These are phyloP conservation scores for Dinocampus coccinellae DNA, from an alignment of 2,888 invertebrate species.

Conservation along the genomic window DNA sequence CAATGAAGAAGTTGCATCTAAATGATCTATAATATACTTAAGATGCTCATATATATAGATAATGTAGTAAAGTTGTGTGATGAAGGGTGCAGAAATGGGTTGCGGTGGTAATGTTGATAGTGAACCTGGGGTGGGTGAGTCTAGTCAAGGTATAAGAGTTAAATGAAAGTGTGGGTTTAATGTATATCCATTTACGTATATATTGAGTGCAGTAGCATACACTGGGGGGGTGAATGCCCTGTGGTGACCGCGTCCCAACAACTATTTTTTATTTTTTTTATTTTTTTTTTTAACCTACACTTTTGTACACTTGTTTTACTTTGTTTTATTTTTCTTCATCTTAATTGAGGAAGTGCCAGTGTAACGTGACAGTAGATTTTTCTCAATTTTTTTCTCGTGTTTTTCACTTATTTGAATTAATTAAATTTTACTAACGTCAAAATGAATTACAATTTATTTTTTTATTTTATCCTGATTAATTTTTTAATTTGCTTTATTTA, in stretches of 20 bases:
- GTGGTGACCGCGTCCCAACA: slow-evolving; percentile 60
- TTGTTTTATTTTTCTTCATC: background rate
- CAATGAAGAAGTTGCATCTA: no score
- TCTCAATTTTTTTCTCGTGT: no score
- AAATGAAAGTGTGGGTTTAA: slow-evolving; percentile 38
- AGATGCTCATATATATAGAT: no score
- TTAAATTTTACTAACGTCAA: no score
- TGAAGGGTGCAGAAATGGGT: slow-evolving; percentile 16
- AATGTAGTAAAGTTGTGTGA: background rate
- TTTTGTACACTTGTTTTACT: slow-evolving; percentile 8
- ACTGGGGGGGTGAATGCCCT: slow-evolving; percentile 60
- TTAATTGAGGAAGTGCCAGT: no score
- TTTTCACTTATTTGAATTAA: no score
- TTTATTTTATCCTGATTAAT: no score
- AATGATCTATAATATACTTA: no score
- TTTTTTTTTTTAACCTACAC: slow-evolving; percentile 28
- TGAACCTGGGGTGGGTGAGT: slow-evolving; percentile 8
- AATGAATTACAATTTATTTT: no score
- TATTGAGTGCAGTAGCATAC: slow-evolving; percentile 56
- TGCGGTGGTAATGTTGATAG: slow-evolving; percentile 18
- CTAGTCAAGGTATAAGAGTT: slow-evolving; percentile 7
- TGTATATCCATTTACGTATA: background rate
- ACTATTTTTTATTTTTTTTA: slow-evolving; percentile 20
- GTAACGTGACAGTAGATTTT: no score
- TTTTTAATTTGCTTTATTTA: no score